phyloP scores from a whole-genome alignment of 1,140 invertebrate species.

The Temnothorax longispinosus region DNA sequence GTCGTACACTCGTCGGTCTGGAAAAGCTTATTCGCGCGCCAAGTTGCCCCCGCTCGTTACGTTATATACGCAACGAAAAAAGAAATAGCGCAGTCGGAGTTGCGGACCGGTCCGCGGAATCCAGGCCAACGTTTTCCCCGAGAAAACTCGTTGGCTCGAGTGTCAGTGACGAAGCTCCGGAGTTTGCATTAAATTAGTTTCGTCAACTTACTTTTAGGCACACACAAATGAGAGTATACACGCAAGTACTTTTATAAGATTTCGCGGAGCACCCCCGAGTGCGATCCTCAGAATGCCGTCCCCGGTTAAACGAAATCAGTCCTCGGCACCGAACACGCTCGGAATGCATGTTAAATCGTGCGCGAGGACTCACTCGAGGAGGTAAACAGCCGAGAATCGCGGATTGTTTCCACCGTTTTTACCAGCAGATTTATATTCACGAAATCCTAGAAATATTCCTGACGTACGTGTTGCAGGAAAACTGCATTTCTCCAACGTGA shows the following conservation, averaged over 20 bases:
- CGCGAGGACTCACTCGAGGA: not conserved
- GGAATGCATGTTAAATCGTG: conserved; percentile 4
- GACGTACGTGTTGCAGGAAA: not conserved
- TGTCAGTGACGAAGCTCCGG: conserved; percentile 1
- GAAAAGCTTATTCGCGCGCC: conserved; percentile 35
- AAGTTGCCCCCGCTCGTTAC: not conserved
- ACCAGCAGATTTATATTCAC: not conserved
- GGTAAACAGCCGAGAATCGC: not conserved
- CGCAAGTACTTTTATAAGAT: not conserved
- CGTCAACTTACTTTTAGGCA: conserved; percentile 43
- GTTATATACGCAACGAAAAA: not conserved
- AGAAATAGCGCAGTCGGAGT: not conserved
- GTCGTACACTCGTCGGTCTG: not conserved
- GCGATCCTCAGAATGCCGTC: not conserved
- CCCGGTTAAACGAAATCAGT: not conserved
- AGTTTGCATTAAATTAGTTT: conserved; percentile 57
- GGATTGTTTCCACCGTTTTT: not conserved
- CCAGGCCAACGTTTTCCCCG: conserved; percentile 10
- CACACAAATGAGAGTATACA: conserved; percentile 8
- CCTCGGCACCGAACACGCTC: too few species aligned
- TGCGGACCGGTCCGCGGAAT: conserved; percentile 19
- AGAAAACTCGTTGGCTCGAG: conserved; percentile 21
- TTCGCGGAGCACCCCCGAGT: not conserved
- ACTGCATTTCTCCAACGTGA: not conserved
- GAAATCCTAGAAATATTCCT: not conserved